Evolutionary conservation across 2,797 vertebrate genomes (phyloP).

Genomic region (Coranthus polyacanthus): DNA sequence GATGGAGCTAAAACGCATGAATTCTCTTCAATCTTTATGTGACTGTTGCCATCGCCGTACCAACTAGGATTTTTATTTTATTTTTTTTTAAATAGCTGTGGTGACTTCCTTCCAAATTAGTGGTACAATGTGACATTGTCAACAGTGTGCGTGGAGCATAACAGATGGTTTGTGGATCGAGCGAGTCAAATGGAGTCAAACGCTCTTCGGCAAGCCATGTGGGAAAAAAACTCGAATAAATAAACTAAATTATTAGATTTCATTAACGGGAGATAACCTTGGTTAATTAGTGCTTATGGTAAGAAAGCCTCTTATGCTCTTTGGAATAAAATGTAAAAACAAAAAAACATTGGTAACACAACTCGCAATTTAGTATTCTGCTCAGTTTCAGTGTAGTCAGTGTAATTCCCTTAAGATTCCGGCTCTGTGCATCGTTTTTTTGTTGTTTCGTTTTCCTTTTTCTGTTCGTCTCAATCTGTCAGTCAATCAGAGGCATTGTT

Average conservation of each 20-base stretch:
- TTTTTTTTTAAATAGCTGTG: background rate
- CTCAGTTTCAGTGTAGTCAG: conserved; percentile 24
- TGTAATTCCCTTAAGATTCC: conserved; percentile 41
- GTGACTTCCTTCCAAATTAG: conserved; percentile 22
- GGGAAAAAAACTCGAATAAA: conserved; percentile 1
- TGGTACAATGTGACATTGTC: too few relatives aligned
- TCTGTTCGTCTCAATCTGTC: conserved; percentile 65
- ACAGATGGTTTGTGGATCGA: conserved; percentile 1
- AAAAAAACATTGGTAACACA: conserved; percentile 18
- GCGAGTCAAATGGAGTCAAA: conserved; percentile 12
- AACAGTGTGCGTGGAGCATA: too few relatives aligned
- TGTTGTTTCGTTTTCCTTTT: too few relatives aligned
- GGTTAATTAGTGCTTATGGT: conserved; percentile 46
- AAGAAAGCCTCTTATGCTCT: conserved; percentile 28
- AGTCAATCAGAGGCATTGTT: conserved; percentile 62
- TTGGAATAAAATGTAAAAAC: background rate
- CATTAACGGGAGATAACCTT: conserved; percentile 34
- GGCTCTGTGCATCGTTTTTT: conserved; percentile 22
- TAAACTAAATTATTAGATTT: conserved; percentile 20
- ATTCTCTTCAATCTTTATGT: conserved; percentile 7
- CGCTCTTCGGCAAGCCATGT: background rate
- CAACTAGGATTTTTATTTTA: background rate
- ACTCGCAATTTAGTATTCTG: conserved; percentile 23
- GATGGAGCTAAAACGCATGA: conserved; percentile 7
- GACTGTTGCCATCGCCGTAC: conserved; percentile 22